Base-by-base conservation (phyloP, 1,140 invertebrate species). In the Zaprionus nigranus region DNA sequence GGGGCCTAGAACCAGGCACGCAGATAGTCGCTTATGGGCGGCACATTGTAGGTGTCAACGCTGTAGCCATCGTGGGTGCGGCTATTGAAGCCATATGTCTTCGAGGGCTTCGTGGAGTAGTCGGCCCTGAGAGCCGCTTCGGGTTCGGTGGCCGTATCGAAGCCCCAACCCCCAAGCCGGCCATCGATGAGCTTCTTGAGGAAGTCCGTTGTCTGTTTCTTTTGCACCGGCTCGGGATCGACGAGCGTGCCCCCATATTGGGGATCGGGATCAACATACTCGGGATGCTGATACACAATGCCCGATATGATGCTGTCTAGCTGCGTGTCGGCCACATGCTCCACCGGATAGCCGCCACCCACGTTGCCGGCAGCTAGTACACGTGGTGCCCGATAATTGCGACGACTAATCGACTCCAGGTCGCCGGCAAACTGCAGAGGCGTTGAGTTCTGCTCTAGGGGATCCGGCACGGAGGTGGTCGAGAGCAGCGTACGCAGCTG, bases 391-490 rank as follows among this genome's bases (percentile, higher is more conserved):
- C 59, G 15, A 17, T 79, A 73, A 2, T 65, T 56, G 20, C 68
- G 57, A 0, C 60, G 53, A 1, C 57, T 70, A 1, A 63, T 20
- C 22, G 82, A 73, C 26, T 91, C 79, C 64, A 91, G 43, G 34
- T 90, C 85, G 6, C 85, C 85, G 13, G 79, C 86, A 53, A 90
- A 90, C 11, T 80, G 82, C 38, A 90, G 53, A 5, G 85, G 85
- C 2, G 79, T 82, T 3, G 82, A 74, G 61, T 68, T 80, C n/a
- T 60, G 73, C 59, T 82, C 86, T 22, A 71, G 26, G 0, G 85
- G 85, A 85, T 90, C 85, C 1, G 86, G 85, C 57, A 90, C 86
- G 5, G 86, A 90, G 3, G 86, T 90, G 51, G 86, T 90, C 20
- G 85, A 90, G 6, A 90, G 43, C 9, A 90, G 20, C 3, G 38